Conservation (phyloP, 2,797 vertebrate genomes). For the Streptopelia turtur region DNA sequence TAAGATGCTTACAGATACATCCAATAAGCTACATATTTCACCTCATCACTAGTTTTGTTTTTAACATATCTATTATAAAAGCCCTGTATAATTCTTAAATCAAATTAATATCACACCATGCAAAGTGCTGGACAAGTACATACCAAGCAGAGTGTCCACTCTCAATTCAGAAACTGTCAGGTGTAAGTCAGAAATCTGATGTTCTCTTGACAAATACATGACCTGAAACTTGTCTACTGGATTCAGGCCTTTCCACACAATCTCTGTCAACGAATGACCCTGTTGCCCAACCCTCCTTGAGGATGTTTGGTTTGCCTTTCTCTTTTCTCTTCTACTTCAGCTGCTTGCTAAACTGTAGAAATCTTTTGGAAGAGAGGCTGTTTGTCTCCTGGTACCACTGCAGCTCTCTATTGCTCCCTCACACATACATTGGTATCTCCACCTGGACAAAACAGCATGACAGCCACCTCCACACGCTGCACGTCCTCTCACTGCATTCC, state of each 20-base stretch:
- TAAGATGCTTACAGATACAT: neutral
- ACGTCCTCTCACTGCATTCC: neutral
- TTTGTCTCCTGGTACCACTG: neutral
- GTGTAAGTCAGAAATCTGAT: neutral
- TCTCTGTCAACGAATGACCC: neutral
- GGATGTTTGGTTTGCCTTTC: neutral
- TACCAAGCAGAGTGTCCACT: neutral
- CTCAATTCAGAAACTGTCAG: neutral
- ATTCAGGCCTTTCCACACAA: neutral
- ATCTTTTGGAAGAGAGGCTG: neutral
- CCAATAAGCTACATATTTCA: neutral
- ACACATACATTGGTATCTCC: neutral
- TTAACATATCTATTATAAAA: neutral
- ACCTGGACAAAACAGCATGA: neutral
- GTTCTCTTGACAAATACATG: neutral
- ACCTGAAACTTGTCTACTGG: neutral
- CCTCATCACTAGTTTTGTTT: neutral
- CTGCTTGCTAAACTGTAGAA: neutral
- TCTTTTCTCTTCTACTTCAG: neutral
- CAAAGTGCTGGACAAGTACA: neutral
- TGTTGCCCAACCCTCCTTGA: neutral
- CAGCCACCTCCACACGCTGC: neutral
- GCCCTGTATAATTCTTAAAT: neutral
- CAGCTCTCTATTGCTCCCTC: neutral
- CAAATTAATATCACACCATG: neutral